These are phyloP conservation scores for Petrocephalus microphthalmus DNA, from an alignment of 2,113 vertebrate genomes.

Conservation along the genomic window DNA sequence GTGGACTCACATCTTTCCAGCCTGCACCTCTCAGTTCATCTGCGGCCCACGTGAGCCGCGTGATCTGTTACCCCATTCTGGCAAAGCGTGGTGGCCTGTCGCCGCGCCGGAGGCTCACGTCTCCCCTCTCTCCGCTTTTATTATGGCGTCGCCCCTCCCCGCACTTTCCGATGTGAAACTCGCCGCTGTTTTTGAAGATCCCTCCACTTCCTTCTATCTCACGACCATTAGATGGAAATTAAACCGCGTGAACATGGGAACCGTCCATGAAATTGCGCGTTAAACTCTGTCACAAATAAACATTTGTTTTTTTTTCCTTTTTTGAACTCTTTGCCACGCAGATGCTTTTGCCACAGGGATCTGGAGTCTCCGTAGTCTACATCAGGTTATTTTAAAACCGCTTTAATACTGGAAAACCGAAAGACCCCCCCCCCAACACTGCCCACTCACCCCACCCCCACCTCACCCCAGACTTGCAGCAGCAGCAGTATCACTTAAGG, in stretches of 20 bases:
- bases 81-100: neutral
- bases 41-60: neutral
- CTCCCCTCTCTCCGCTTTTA: neutral
- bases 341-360: neutral
- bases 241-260: neutral
- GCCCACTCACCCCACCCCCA: neutral
- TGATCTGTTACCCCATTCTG: neutral
- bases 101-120: neutral
- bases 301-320: neutral
- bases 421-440: neutral
- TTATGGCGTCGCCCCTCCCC: neutral
- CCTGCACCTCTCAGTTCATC: neutral
- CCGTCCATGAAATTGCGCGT: neutral
- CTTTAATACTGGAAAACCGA: neutral
- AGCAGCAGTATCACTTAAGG: slow-evolving; percentile 2
- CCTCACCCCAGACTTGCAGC: neutral
- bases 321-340: neutral
- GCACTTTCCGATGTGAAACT: neutral
- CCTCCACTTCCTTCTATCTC: slow-evolving; percentile 6
- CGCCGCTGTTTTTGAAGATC: neutral
- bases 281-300: neutral
- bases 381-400: neutral
- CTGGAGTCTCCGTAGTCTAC: neutral
- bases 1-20: neutral
- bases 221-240: neutral